phyloP scores from a whole-genome alignment of 1,140 invertebrate genomes.

The Thaumetopoea pityocampa region DNA sequence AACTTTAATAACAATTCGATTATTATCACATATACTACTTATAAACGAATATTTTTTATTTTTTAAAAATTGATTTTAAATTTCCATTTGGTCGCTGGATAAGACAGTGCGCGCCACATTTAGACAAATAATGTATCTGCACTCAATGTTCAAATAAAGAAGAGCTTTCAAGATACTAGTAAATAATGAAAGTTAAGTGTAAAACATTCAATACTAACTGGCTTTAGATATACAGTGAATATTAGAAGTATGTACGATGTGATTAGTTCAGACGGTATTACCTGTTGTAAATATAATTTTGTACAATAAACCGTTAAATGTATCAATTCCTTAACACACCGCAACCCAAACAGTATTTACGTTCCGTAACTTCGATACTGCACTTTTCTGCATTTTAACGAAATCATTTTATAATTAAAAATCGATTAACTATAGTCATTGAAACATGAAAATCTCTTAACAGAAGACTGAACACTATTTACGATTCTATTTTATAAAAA shows the following conservation, averaged over 20 bases:
- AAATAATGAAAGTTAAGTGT: slow-evolving; percentile 71
- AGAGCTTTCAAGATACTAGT: slow-evolving; percentile 75
- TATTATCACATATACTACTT: too few species aligned
- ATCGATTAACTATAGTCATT: slow-evolving; percentile 36
- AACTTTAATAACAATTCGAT: too few species aligned
- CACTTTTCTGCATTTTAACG: slow-evolving; percentile 7
- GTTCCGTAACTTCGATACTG: slow-evolving; percentile 14
- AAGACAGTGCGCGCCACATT: slow-evolving; percentile 67
- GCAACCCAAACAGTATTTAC: slow-evolving; percentile 23
- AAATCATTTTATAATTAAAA: slow-evolving; percentile 17
- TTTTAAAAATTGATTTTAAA: too few species aligned
- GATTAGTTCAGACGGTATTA: slow-evolving; percentile 26
- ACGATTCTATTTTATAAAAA: slow-evolving; percentile 73
- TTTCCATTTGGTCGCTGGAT: slow-evolving; percentile 5
- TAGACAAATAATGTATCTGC: slow-evolving; percentile 72
- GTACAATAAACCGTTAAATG: slow-evolving; percentile 35
- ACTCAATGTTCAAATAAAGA: slow-evolving; percentile 76
- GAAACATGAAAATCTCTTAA: slow-evolving; percentile 51
- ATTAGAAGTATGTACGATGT: slow-evolving; percentile 14
- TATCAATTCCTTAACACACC: slow-evolving; percentile 29
- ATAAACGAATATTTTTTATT: too few species aligned
- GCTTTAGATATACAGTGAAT: slow-evolving; percentile 72
- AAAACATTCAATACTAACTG: slow-evolving; percentile 64
- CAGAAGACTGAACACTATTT: slow-evolving; percentile 75
- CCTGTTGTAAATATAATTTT: slow-evolving; percentile 55